Conservation (phyloP, 2,113 vertebrate species). For the Hyaena hyaena region DNA sequence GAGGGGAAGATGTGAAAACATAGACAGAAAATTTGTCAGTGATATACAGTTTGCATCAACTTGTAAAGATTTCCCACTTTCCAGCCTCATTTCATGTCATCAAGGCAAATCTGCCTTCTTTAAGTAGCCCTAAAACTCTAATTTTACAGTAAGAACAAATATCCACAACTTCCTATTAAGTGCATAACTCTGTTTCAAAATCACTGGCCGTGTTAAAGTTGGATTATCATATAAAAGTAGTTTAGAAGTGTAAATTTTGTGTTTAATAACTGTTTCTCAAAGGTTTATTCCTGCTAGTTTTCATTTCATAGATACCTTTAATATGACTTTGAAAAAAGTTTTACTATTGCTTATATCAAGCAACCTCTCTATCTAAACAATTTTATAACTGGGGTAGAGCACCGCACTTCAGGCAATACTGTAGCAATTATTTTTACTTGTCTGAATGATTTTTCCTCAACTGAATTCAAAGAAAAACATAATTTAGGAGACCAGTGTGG, state of each 20-base stretch:
- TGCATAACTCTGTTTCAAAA: background rate
- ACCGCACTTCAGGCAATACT: background rate
- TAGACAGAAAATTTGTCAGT: background rate
- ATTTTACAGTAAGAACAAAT: background rate
- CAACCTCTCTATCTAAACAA: background rate
- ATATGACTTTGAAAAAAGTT: background rate
- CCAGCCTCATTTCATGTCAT: background rate
- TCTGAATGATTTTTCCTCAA: background rate
- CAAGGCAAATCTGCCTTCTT: background rate
- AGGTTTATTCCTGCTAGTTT: background rate
- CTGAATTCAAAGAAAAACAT: background rate
- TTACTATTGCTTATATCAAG: background rate
- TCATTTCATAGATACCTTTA: background rate
- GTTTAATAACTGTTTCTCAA: background rate
- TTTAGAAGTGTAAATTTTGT: background rate
- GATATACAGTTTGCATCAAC: background rate
- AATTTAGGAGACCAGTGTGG: background rate
- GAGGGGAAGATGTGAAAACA: background rate
- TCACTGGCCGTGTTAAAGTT: background rate
- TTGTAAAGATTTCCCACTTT: background rate
- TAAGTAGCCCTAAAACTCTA: background rate
- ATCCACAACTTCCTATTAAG: background rate
- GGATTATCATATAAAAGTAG: background rate
- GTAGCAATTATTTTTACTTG: background rate
- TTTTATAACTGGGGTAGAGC: background rate